Evolutionary conservation across 1,140 invertebrate species (phyloP), one percentile per base, ranked within the genome.

Genomic region (Pseudomyrmex gracilis): DNA sequence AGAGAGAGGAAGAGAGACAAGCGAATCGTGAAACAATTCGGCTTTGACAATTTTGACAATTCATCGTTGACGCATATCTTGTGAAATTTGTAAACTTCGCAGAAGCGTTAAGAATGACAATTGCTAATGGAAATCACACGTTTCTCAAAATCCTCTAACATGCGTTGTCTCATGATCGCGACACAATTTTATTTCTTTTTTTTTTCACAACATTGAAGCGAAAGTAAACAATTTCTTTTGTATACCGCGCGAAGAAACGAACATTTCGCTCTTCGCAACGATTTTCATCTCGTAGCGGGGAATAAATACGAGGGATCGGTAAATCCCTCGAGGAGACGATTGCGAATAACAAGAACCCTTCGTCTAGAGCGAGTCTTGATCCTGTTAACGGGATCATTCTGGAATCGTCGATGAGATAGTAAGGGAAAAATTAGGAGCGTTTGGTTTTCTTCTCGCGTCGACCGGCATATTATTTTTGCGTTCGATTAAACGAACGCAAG

Each of bases 371-470:
- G 84, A 90, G 85, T 82, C 84, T 85, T 92, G 90, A 92, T 92
- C 91, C 91, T 91, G 91, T 91, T 92, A 91, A 90, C 89, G 22
- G 90, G 90, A 92, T 91, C 87, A 92, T 90, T 85, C 86, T 57
- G n/a, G 43, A 73, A 85, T 76, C 78, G 47, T 34, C 55, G 82
- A 89, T 82, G 64, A 63, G 51, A 68, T 60, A 83, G 84, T 87
- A 82, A 86, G 85, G 84, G 82, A 90, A 83, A 34, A 90, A 88
- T 83, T 64, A 61, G 73, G 57, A 63, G 43, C 87, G 60, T 73
- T 84, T 82, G 71, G 24, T 86, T 63, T 70, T 82, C 61, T 83
- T 51, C 67, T 68, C 53, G 55, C 68, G 68, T 88, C 73, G 61
- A 34, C 76, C 51, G 67, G 67, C 1, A 76, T 66, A 87, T 88